Base-by-base conservation (phyloP, 2,888 invertebrate genomes). In the Caradrina clavipalpis region DNA sequence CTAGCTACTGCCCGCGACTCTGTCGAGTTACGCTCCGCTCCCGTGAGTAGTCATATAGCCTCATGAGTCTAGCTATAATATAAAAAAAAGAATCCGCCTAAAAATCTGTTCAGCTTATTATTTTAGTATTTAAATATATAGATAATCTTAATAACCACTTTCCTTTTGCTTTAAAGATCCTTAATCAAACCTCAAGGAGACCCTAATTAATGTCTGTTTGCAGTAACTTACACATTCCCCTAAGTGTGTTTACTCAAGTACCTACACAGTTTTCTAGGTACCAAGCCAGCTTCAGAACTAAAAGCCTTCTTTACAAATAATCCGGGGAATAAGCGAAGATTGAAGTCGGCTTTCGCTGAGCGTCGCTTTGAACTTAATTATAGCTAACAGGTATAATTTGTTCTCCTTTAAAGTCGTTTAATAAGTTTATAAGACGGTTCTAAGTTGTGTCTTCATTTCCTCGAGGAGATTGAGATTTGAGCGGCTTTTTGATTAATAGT, bases 331-430 rank as follows among this genome's bases (percentile, higher is more conserved):
- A 79, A 76, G 75, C 71, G 69, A 81, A 82, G 77, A 80, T 80
- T 86, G 81, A 76, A 81, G 76, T 65, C 66, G 64, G 74, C 80
- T 80, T 76, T 31, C 78, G 81, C 76, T 75, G 74, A 73, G 76
- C 82, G 51, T 69, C 77, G 81, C 80, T 88, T 86, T 80, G 77
- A 75, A 87, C 87, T 87, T 87, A 88, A 90, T 91, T 90, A 89
- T 80, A 76, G 60, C 83, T 84, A 88, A 87, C 89, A 87, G 87
- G 85, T 87, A 83, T 88, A 89, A 90, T 90, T 91, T 87, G 87
- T 86, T 88, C 85, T 72, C 80, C 73, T 81, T 88, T 85, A 80
- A 82, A 87, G 78, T 79, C 81, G 69, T 83, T 85, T 86, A 87
- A 86, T 87, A 86, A 87, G 82, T 88, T 89, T 84, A 81, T 75